These are phyloP conservation scores for Seriola aureovittata DNA, from an alignment of 2,113 vertebrate species.

Conservation along the genomic window DNA sequence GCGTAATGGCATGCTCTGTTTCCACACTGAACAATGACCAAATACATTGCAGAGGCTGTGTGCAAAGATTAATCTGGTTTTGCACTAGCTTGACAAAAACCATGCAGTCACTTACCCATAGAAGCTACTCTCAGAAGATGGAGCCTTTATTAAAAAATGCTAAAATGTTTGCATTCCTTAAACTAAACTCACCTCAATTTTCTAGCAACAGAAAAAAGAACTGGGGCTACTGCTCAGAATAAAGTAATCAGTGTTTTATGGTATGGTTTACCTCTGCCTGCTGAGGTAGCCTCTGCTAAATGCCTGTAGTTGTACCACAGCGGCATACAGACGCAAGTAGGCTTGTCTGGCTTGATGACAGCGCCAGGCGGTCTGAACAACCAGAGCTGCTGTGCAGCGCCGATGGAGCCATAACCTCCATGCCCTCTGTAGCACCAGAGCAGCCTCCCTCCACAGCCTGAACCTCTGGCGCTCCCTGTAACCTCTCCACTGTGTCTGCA, in stretches of 20 bases:
- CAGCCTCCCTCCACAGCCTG: slow-evolving; percentile 85
- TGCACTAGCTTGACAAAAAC: slow-evolving; percentile 39
- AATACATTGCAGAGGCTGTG: slow-evolving; percentile 43
- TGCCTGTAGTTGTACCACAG: slow-evolving; percentile 87
- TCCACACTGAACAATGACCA: slow-evolving; percentile 62
- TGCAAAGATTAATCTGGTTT: slow-evolving; percentile 65
- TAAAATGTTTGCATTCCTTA: slow-evolving; percentile 7
- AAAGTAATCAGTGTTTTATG: background rate
- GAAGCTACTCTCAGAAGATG: slow-evolving; percentile 25
- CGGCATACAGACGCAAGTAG: slow-evolving; percentile 77
- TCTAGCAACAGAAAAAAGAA: background rate
- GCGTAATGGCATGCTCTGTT: slow-evolving; percentile 49
- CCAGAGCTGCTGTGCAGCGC: slow-evolving; percentile 83
- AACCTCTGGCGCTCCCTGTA: slow-evolving; percentile 85
- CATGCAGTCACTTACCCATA: background rate
- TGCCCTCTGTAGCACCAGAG: slow-evolving; percentile 88
- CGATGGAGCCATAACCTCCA: slow-evolving; percentile 83
- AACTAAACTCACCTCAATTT: background rate
- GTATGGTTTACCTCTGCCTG: slow-evolving; percentile 87
- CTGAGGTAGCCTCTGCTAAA: slow-evolving; percentile 86
- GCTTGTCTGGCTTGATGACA: slow-evolving; percentile 80
- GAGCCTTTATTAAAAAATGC: background rate
- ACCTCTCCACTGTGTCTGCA: slow-evolving; percentile 92
- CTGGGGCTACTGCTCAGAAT: background rate
- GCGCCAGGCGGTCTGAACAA: slow-evolving; percentile 92